phyloP scores from a whole-genome alignment of 2,888 invertebrate species.

The Apocheima hispidaria region DNA sequence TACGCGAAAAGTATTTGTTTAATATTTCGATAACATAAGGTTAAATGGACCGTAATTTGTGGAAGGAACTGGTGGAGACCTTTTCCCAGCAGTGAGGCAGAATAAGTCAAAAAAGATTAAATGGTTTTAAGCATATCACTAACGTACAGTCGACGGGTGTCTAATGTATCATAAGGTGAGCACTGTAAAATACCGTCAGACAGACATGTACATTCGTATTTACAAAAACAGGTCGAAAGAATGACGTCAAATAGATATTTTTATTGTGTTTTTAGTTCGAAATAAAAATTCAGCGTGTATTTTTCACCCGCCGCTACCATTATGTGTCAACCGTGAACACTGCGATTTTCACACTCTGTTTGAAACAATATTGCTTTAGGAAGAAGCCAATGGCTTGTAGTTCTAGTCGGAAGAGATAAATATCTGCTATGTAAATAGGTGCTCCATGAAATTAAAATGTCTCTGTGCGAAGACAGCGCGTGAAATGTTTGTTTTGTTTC shows the following conservation, averaged over 20 bases:
- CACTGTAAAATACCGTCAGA: too few species aligned
- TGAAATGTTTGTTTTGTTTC: constrained; percentile 14
- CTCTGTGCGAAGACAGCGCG: background rate
- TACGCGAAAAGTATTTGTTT: too few species aligned
- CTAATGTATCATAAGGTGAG: too few species aligned
- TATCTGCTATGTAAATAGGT: constrained; percentile 35
- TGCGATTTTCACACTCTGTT: constrained; percentile 21
- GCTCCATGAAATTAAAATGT: constrained; percentile 18
- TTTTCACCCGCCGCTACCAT: constrained; percentile 10
- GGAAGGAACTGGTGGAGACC: too few species aligned
- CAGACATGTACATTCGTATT: background rate
- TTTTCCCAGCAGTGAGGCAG: too few species aligned
- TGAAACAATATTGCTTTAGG: constrained; percentile 28
- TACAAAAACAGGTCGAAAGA: background rate
- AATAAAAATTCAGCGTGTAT: constrained; percentile 10
- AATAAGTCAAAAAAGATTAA: too few species aligned
- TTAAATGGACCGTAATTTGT: too few species aligned
- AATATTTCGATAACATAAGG: too few species aligned
- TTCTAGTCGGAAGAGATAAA: constrained; percentile 29
- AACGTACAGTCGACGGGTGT: too few species aligned
- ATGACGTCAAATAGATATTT: background rate
- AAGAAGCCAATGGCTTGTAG: constrained; percentile 27
- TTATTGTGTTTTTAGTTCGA: background rate
- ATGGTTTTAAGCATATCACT: too few species aligned
- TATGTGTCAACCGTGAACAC: constrained; percentile 19